These are phyloP conservation scores for Penaeus chinensis DNA, from an alignment of 1,140 invertebrate species.

Conservation along the genomic window DNA sequence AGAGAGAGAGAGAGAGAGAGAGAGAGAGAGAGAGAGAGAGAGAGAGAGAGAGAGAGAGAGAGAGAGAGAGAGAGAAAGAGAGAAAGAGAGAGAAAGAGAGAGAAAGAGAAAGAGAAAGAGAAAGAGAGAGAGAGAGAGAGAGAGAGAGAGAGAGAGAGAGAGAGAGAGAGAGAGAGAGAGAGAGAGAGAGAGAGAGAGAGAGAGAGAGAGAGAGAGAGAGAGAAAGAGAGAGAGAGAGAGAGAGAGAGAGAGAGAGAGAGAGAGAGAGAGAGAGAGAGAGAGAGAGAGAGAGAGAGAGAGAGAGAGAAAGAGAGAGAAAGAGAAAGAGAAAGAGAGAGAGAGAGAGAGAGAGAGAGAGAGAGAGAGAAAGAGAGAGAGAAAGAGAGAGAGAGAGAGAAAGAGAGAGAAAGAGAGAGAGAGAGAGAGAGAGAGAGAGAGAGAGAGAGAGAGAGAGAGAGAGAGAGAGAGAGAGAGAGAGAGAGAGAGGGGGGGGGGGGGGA, in stretches of 20 bases:
- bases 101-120: slow-evolving; percentile 54
- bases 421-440: slow-evolving; percentile 35
- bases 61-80: slow-evolving; percentile 32
- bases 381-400: slow-evolving; percentile 63
- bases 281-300: slow-evolving; percentile 15
- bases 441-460: slow-evolving; percentile 13
- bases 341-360: slow-evolving; percentile 65
- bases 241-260: not conserved
- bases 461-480: slow-evolving; percentile 24
- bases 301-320: not conserved
- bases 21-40: slow-evolving; percentile 43
- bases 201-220: slow-evolving; percentile 61
- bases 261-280: slow-evolving; percentile 37
- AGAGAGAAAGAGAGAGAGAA: slow-evolving; percentile 65
- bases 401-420: slow-evolving; percentile 32
- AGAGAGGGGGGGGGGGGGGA: not conserved
- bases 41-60: slow-evolving; percentile 47
- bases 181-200: not conserved
- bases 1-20: slow-evolving; percentile 17
- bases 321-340: not conserved
- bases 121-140: slow-evolving; percentile 10
- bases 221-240: not conserved
- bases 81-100: slow-evolving; percentile 60
- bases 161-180: not conserved
- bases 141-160: slow-evolving; percentile 64